Percentiles rank a stretch among this genome's conserved stretches.
Evolutionary conservation across 2,888 invertebrate genomes (phyloP).

Genomic region (Polydrusus pterygomalis): DNA sequence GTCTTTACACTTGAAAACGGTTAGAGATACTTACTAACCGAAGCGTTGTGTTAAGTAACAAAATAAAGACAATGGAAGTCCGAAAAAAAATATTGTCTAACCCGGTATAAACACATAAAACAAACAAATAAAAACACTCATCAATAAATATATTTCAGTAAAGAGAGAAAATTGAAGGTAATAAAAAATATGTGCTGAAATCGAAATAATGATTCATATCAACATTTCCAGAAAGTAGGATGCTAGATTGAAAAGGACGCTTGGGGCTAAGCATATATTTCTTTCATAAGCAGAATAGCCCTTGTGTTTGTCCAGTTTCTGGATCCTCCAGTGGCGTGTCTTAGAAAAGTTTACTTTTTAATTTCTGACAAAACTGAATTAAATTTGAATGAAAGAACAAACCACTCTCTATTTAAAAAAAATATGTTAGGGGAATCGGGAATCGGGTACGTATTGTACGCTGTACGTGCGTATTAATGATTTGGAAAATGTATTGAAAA

Average conservation of each 20-base stretch:
- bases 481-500: too few relatives aligned
- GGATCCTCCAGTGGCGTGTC: constrained; percentile 29
- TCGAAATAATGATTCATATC: constrained; percentile 62
- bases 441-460: too few relatives aligned
- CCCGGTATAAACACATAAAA: background rate
- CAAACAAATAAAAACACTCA: background rate
- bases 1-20: too few relatives aligned
- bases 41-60: too few relatives aligned
- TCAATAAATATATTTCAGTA: constrained; percentile 4
- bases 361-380: too few relatives aligned
- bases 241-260: constrained; percentile 68
- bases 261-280: constrained; percentile 65
- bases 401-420: too few relatives aligned
- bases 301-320: constrained; percentile 40
- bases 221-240: constrained; percentile 61
- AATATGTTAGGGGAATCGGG: too few relatives aligned
- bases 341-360: background rate
- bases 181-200: constrained; percentile 55
- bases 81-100: too few relatives aligned
- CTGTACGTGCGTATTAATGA: too few relatives aligned
- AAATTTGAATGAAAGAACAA: too few relatives aligned
- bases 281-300: constrained; percentile 50
- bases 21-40: too few relatives aligned
- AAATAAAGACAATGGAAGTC: too few relatives aligned
- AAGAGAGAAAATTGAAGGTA: constrained; percentile 38